Conservation (phyloP, 2,113 vertebrate genomes). For the Archocentrus centrarchus region DNA sequence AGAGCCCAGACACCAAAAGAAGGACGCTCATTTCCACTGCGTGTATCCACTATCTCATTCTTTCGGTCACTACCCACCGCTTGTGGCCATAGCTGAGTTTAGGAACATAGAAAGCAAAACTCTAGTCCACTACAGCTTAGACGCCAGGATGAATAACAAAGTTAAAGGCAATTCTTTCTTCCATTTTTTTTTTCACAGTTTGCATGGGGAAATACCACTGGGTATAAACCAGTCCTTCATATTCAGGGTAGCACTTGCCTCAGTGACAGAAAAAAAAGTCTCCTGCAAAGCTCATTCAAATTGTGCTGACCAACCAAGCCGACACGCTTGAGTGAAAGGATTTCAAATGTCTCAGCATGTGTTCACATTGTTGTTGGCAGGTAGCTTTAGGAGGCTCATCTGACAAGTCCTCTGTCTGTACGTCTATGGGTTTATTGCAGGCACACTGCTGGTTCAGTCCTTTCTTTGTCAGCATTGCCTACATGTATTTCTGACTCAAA, state of each 20-base stretch:
- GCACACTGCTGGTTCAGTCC: constrained; percentile 41
- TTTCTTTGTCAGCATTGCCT: constrained; percentile 28
- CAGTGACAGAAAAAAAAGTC: not conserved
- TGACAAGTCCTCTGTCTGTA: not conserved
- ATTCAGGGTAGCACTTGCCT: not conserved
- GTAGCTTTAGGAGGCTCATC: constrained; percentile 34
- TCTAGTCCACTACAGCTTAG: not conserved
- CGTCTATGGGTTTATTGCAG: constrained; percentile 12
- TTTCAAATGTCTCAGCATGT: constrained; percentile 37
- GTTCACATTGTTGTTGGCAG: constrained; percentile 27
- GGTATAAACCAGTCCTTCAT: not conserved
- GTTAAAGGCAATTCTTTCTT: not conserved
- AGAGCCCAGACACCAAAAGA: too few relatives aligned
- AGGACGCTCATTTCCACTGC: too few relatives aligned
- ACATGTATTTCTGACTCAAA: not conserved
- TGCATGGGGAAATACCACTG: not conserved
- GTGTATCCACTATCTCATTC: not conserved
- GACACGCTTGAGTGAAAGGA: constrained; percentile 27
- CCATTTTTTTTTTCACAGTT: not conserved
- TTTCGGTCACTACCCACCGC: not conserved
- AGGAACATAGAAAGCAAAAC: not conserved
- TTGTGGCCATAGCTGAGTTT: too few relatives aligned
- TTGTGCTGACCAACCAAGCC: constrained; percentile 46
- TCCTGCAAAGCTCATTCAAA: constrained; percentile 32
- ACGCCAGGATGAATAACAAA: not conserved